Evolutionary conservation across 2,113 vertebrate species (phyloP).

Genomic region (Plecturocebus donacophilus): DNA sequence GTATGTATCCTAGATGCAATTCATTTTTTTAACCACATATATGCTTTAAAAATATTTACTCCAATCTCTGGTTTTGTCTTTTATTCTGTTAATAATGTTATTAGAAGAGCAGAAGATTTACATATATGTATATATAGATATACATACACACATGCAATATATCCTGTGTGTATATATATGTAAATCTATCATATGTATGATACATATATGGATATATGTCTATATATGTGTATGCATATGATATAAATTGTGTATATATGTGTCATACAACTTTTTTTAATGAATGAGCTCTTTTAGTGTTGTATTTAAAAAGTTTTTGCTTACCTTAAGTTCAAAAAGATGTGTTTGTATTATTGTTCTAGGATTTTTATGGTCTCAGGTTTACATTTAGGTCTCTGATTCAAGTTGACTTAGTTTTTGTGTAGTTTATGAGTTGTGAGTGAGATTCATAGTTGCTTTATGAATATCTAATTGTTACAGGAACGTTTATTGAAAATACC

Average conservation of each 20-base stretch:
- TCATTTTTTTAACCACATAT: not conserved
- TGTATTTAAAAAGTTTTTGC: not conserved
- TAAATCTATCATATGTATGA: too few relatives aligned
- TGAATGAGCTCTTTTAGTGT: not conserved
- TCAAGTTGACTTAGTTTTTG: not conserved
- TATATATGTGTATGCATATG: too few relatives aligned
- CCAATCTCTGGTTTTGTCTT: not conserved
- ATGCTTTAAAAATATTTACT: not conserved
- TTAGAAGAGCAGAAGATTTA: not conserved
- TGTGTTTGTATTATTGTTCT: not conserved
- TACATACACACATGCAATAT: too few relatives aligned
- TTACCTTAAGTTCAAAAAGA: not conserved
- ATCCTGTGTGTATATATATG: too few relatives aligned
- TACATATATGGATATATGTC: too few relatives aligned
- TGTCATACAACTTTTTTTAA: not conserved
- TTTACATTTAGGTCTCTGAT: not conserved
- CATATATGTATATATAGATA: not conserved
- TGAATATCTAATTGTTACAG: not conserved
- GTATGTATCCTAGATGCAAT: not conserved
- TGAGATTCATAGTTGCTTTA: not conserved
- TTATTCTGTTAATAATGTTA: not conserved
- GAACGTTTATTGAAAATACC: not conserved
- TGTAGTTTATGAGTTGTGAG: not conserved
- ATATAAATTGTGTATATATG: not conserved
- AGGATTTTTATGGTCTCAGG: not conserved